These are phyloP conservation scores for Arctia plantaginis DNA, from an alignment of 2,888 invertebrate genomes.

Conservation along the genomic window DNA sequence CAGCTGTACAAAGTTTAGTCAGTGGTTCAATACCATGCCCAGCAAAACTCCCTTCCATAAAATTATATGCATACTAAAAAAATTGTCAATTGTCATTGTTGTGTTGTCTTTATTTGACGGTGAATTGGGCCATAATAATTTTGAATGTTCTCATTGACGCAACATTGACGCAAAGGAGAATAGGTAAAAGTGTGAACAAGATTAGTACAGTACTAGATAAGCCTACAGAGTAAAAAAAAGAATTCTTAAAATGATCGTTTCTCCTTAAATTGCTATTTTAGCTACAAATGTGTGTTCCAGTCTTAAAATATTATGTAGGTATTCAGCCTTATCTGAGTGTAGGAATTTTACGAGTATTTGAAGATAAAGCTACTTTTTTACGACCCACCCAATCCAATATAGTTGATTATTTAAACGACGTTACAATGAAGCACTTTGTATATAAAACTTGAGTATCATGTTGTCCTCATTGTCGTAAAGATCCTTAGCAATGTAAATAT, in stretches of 20 bases:
- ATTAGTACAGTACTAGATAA: too few species aligned
- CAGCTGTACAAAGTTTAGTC: too few species aligned
- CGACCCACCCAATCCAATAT: not conserved
- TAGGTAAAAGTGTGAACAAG: too few species aligned
- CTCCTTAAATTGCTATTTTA: not conserved
- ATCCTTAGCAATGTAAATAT: not conserved
- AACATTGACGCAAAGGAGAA: too few species aligned
- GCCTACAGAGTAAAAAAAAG: too few species aligned
- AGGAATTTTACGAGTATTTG: constrained; percentile 1
- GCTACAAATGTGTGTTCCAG: not conserved
- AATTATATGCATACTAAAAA: too few species aligned
- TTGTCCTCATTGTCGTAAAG: not conserved
- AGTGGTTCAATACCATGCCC: too few species aligned
- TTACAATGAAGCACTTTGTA: not conserved
- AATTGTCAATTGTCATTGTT: too few species aligned
- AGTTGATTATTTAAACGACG: not conserved
- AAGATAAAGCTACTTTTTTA: not conserved
- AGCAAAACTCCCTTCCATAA: too few species aligned
- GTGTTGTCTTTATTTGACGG: too few species aligned
- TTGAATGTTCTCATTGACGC: too few species aligned
- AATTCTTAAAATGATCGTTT: not conserved
- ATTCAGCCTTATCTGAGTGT: not conserved
- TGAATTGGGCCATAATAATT: too few species aligned
- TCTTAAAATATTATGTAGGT: not conserved
- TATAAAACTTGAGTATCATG: not conserved